phyloP scores from a whole-genome alignment of 2,888 invertebrate species.

The Neoaliturus tenellus region DNA sequence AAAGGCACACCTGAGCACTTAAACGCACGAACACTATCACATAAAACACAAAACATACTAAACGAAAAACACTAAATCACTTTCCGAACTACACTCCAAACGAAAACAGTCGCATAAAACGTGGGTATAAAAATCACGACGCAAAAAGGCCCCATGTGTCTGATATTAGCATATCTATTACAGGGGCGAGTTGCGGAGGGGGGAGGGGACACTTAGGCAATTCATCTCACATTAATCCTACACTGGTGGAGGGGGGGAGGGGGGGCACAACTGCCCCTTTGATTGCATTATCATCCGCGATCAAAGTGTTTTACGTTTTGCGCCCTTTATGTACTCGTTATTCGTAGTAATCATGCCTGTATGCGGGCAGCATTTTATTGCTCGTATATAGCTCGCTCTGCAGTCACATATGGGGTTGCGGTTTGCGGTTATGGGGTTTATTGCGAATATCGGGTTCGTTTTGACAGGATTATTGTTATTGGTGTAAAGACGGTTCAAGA shows the following conservation, averaged over 20 bases:
- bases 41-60: too few species aligned
- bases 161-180: conserved; percentile 60
- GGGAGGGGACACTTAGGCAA: conserved; percentile 51
- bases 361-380: neutral
- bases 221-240: conserved; percentile 56
- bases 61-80: too few species aligned
- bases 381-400: neutral
- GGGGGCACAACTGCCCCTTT: neutral
- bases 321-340: neutral
- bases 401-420: neutral
- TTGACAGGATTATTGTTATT: too few species aligned
- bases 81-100: neutral
- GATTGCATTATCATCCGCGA: conserved; percentile 32
- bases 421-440: neutral
- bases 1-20: too few species aligned
- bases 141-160: conserved; percentile 72
- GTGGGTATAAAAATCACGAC: conserved; percentile 35
- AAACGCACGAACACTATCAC: too few species aligned
- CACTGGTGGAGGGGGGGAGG: neutral
- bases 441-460: neutral
- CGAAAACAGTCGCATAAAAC: neutral
- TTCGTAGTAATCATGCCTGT: neutral
- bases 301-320: conserved; percentile 35
- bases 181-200: neutral
- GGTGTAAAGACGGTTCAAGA: too few species aligned